phyloP scores from a whole-genome alignment of 2,888 invertebrate genomes.

The Operophtera brumata region DNA sequence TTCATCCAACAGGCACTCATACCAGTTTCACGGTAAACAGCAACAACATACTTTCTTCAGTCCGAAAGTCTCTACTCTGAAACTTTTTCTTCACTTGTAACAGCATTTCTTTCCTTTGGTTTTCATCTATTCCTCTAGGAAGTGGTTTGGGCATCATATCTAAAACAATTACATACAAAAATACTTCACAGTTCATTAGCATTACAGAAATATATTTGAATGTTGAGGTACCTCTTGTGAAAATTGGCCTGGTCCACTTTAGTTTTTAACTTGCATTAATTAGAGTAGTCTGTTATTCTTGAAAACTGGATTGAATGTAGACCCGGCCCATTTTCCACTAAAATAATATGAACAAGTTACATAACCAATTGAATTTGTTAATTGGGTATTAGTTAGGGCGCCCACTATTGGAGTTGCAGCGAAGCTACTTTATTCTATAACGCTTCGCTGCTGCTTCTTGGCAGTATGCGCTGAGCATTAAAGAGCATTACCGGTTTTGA shows the following conservation, averaged over 20 bases:
- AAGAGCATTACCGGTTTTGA: conserved; percentile 17
- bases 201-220: no score
- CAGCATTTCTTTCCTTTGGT: conserved; percentile 47
- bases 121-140: conserved; percentile 46
- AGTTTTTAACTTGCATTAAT: no score
- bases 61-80: conserved; percentile 53
- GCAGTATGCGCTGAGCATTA: background rate
- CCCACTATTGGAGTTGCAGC: no score
- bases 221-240: conserved; percentile 42
- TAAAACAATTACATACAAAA: conserved; percentile 29
- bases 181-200: no score
- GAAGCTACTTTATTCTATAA: no score
- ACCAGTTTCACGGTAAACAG: background rate
- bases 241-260: conserved; percentile 44
- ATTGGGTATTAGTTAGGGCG: no score
- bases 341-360: conserved; percentile 47
- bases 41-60: conserved; percentile 58
- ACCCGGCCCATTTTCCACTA: conserved; percentile 48
- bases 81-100: conserved; percentile 52
- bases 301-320: conserved; percentile 43
- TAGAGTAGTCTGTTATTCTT: background rate
- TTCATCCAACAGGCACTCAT: background rate
- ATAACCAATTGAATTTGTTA: background rate
- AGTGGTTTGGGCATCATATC: conserved; percentile 27
- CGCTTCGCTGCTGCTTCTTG: no score